Conservation (phyloP, 2,113 vertebrate genomes). For the Scytalopus superciliaris region DNA sequence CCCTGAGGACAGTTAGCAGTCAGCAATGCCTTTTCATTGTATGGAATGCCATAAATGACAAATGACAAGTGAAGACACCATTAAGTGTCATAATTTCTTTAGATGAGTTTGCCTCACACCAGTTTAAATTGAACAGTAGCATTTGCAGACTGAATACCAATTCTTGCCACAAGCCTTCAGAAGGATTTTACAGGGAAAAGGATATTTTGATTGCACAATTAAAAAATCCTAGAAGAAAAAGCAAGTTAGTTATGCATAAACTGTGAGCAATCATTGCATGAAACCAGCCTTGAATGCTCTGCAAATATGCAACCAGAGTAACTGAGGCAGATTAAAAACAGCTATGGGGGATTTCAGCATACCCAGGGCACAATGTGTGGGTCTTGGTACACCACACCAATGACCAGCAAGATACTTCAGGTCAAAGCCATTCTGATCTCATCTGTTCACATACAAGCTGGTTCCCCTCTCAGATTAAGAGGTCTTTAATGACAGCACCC, state of each 20-base stretch:
- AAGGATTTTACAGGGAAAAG: background rate
- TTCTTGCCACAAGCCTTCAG: background rate
- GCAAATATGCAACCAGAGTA: background rate
- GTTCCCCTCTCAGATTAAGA: background rate
- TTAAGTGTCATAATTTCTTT: constrained; percentile 53
- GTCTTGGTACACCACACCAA: background rate
- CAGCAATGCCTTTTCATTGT: constrained; percentile 10
- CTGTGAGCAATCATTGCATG: background rate
- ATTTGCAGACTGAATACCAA: constrained; percentile 28
- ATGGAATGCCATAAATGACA: constrained; percentile 18
- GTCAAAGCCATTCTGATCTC: background rate
- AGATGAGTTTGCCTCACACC: constrained; percentile 54
- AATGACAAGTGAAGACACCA: background rate
- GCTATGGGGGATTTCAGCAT: background rate
- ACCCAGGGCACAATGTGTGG: background rate
- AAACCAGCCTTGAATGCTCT: background rate
- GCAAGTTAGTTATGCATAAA: background rate
- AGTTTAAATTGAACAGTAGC: constrained; percentile 40
- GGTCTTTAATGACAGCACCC: background rate
- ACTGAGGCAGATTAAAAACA: background rate
- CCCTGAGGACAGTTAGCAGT: constrained; percentile 44
- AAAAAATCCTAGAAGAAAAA: background rate
- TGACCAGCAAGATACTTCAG: background rate
- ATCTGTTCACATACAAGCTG: background rate
- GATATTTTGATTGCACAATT: background rate